phyloP scores from a whole-genome alignment of 23 tunicate species.

The Diplosoma virens region DNA sequence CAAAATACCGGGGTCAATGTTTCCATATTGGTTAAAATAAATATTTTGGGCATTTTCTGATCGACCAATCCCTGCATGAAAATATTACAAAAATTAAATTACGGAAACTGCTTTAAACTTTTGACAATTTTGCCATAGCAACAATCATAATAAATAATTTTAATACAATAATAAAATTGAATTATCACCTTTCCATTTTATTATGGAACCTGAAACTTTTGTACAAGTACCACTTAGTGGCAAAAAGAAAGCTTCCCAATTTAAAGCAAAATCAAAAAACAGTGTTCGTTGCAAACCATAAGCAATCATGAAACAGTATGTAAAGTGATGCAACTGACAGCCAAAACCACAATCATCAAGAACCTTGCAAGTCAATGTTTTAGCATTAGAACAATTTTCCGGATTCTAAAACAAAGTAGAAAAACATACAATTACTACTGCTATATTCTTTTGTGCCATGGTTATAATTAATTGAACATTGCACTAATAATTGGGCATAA shows the following conservation, averaged over 20 bases:
- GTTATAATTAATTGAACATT: background rate
- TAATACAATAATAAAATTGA: too few relatives aligned
- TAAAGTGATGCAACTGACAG: conserved; percentile 80
- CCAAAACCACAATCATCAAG: conserved; percentile 86
- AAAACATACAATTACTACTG: background rate
- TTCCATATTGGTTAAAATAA: too few relatives aligned
- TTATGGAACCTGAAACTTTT: conserved; percentile 1
- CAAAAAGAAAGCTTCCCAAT: conserved; percentile 72
- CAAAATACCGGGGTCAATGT: too few relatives aligned
- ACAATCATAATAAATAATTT: too few relatives aligned
- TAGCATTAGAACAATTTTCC: conserved; percentile 47
- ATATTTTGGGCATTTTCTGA: too few relatives aligned
- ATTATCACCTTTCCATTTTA: conserved; percentile 78
- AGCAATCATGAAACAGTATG: conserved; percentile 73
- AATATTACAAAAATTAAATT: too few relatives aligned
- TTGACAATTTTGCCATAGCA: too few relatives aligned
- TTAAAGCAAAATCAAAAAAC: conserved; percentile 47
- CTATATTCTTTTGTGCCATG: background rate
- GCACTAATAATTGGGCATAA: background rate
- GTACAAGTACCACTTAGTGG: conserved; percentile 77
- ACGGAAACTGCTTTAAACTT: too few relatives aligned
- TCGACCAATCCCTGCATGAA: too few relatives aligned
- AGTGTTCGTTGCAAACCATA: conserved; percentile 77
- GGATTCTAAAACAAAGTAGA: conserved; percentile 58
- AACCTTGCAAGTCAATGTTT: conserved; percentile 56